Conservation (phyloP, 2,797 vertebrate species). For the Micropoecilia bifurca region DNA sequence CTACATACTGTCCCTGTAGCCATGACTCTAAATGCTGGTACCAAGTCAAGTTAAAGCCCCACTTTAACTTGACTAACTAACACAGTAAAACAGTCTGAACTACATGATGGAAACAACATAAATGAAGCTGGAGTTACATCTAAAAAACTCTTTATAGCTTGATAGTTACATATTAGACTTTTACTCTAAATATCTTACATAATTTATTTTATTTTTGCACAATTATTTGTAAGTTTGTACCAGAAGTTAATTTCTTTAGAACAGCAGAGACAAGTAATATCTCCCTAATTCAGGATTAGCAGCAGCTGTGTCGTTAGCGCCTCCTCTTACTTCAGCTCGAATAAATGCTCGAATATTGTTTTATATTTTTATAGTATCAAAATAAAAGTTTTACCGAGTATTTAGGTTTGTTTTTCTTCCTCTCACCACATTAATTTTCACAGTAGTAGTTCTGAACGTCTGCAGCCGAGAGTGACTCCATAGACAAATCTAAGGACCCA, state of each 20-base stretch:
- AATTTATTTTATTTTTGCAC: background rate
- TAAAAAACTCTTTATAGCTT: background rate
- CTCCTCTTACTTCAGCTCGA: background rate
- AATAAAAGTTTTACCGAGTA: background rate
- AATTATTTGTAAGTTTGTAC: background rate
- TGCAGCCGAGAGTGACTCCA: slow-evolving; percentile 2
- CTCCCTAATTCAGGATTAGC: background rate
- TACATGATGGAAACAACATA: background rate
- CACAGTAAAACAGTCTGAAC: background rate
- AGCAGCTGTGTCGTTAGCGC: background rate
- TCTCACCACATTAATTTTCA: background rate
- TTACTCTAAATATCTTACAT: background rate
- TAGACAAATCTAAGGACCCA: slow-evolving; percentile 39
- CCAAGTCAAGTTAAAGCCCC: no score
- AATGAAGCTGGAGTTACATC: background rate
- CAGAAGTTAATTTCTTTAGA: background rate
- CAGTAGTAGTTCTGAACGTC: background rate
- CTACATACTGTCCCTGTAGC: background rate
- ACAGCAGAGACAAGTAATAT: background rate
- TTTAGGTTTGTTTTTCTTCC: background rate
- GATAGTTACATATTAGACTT: background rate
- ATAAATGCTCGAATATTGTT: background rate
- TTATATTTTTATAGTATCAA: background rate
- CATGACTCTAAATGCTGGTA: background rate
- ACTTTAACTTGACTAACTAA: background rate